Percentiles rank a stretch among this genome's conserved stretches.
Conservation (phyloP, 2,888 invertebrate genomes). For the Thysanoteuthis rhombus region DNA sequence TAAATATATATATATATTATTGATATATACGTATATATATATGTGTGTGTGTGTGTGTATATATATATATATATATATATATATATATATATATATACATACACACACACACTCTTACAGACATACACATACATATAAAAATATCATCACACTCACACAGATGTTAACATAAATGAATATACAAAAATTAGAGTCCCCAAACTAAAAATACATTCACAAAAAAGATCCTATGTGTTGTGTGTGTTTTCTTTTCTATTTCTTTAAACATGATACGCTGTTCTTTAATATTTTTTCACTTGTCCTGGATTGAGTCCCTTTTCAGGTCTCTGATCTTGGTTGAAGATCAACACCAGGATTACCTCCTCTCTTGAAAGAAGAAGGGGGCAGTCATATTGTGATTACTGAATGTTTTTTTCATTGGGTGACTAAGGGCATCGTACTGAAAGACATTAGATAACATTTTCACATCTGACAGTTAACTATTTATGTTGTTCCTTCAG, state of each 20-base stretch:
- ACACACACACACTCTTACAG: no score
- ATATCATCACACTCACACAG: no score
- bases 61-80: neutral
- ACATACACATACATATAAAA: no score
- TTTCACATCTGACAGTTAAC: neutral
- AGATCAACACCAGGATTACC: neutral
- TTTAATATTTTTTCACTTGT: neutral
- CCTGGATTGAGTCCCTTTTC: neutral
- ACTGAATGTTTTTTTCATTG: neutral
- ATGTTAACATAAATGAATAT: no score
- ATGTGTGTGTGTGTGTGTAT: neutral
- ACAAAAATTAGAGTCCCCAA: no score
- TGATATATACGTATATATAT: neutral
- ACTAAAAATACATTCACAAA: no score
- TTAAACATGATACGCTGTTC: neutral
- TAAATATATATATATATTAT: no score
- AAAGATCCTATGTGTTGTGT: neutral
- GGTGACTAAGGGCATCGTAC: neutral
- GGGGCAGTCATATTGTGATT: neutral
- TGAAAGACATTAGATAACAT: constrained; percentile 12
- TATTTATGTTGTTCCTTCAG: neutral
- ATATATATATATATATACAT: neutral
- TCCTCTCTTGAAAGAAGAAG: neutral
- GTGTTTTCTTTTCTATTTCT: neutral
- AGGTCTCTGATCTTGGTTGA: neutral